A percentile compares a stretch with the other conserved stretches of the same genome.
Conservation (phyloP, 2,113 vertebrate genomes). For the Anser cygnoides region DNA sequence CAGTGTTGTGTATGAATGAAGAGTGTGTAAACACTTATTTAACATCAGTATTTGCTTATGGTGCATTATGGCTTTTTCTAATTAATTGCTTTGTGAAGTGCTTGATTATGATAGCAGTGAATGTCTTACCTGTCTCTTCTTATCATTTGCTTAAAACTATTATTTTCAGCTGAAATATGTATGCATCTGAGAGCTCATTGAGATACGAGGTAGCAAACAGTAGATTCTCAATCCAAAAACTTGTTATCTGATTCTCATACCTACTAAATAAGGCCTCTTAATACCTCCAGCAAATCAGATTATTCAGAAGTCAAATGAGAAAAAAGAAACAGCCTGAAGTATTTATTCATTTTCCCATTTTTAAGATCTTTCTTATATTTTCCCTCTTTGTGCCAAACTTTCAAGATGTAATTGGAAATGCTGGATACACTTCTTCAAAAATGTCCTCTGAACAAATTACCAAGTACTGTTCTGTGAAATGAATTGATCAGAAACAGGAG, state of each 20-base stretch:
- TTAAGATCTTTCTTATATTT: slow-evolving; percentile 16
- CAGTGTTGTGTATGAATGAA: not conserved
- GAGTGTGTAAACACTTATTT: not conserved
- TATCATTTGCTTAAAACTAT: slow-evolving; percentile 14
- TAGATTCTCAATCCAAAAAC: not conserved
- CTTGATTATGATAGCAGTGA: slow-evolving; percentile 21
- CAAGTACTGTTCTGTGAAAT: not conserved
- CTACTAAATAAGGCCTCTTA: slow-evolving; percentile 4
- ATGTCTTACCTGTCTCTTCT: slow-evolving; percentile 11
- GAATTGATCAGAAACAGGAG: not conserved
- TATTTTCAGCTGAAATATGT: slow-evolving; percentile 18
- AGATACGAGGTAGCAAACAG: not conserved
- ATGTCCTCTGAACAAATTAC: slow-evolving; percentile 38
- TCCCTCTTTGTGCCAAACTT: not conserved
- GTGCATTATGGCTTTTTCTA: slow-evolving; percentile 16
- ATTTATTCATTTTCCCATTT: slow-evolving; percentile 18
- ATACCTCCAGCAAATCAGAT: not conserved
- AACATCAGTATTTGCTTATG: not conserved
- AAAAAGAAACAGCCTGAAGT: not conserved
- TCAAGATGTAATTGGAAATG: slow-evolving; percentile 33
- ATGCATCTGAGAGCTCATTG: not conserved
- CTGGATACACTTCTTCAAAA: slow-evolving; percentile 14
- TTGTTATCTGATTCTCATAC: not conserved
- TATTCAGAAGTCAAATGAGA: not conserved
- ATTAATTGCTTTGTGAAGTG: slow-evolving; percentile 39